Conservation (phyloP, 1,140 invertebrate genomes). For the Monomorium pharaonis region DNA sequence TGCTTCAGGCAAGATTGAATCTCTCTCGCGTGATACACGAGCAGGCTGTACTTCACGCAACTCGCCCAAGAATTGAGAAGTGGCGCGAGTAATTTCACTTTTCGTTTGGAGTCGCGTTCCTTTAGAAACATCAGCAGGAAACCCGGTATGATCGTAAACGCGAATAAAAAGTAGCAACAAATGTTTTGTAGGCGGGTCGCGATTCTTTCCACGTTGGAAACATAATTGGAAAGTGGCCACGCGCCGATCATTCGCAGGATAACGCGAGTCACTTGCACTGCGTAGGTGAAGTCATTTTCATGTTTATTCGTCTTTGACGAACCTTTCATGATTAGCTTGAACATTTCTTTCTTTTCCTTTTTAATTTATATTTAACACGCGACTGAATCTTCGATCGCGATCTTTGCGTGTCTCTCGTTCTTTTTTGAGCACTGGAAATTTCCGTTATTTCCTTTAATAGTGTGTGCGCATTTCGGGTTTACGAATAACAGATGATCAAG, state of each 20-base stretch:
- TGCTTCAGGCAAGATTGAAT: slow-evolving; percentile 44
- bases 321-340: background rate
- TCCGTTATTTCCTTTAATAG: background rate
- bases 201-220: background rate
- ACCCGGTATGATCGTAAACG: slow-evolving; percentile 43
- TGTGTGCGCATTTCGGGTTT: background rate
- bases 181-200: background rate
- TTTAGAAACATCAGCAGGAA: slow-evolving; percentile 40
- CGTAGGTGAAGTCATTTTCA: background rate
- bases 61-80: slow-evolving; percentile 36
- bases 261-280: slow-evolving; percentile 15
- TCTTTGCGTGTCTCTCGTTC: background rate
- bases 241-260: slow-evolving; percentile 56
- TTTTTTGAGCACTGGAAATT: background rate
- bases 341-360: background rate
- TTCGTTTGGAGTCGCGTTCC: slow-evolving; percentile 15
- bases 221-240: slow-evolving; percentile 50
- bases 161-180: slow-evolving; percentile 32
- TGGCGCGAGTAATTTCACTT: slow-evolving; percentile 33
- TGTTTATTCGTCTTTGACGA: background rate
- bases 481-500: background rate
- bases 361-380: background rate
- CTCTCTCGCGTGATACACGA: slow-evolving; percentile 15
- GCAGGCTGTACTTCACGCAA: slow-evolving; percentile 48
- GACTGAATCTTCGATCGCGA: background rate